phyloP scores from a whole-genome alignment of 2,888 invertebrate genomes.

The Scaptodrosophila latifasciaeformis region DNA sequence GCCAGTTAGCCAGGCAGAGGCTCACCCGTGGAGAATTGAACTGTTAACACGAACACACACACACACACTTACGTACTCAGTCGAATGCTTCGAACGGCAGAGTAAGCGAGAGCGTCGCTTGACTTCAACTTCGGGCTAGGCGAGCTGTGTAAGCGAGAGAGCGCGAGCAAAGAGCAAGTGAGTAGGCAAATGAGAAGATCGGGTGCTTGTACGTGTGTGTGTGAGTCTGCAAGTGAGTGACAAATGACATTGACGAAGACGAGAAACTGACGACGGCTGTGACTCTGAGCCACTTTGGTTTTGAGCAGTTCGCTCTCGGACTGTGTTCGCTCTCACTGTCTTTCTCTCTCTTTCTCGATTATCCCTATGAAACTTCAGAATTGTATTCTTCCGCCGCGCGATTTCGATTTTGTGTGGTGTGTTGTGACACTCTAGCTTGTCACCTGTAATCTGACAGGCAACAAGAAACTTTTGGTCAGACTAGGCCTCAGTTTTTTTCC shows the following conservation, averaged over 20 bases:
- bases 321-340: conserved; percentile 4
- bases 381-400: conserved; percentile 2
- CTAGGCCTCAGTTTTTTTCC: conserved; percentile 4
- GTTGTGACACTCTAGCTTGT: conserved; percentile 74
- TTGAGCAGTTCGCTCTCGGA: conserved; percentile 4
- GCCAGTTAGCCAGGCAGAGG: conserved; percentile 10
- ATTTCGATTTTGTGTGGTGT: conserved; percentile 11
- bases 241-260: conserved; percentile 35
- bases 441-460: conserved; percentile 75
- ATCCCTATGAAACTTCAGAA: not conserved
- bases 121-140: too few species aligned
- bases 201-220: not conserved
- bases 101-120: conserved; percentile 4
- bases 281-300: conserved; percentile 5
- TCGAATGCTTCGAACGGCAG: conserved; percentile 3
- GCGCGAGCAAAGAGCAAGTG: conserved; percentile 9
- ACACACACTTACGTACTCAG: conserved; percentile 17
- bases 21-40: conserved; percentile 50
- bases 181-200: not conserved
- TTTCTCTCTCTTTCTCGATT: conserved; percentile 17
- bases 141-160: conserved; percentile 8
- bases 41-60: conserved; percentile 57
- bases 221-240: conserved; percentile 31
- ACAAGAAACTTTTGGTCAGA: conserved; percentile 42
- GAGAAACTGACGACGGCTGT: not conserved